Evolutionary conservation across 2,113 vertebrate species (phyloP), one percentile per base, ranked within the genome.

Genomic region (Sigmodon hispidus): DNA sequence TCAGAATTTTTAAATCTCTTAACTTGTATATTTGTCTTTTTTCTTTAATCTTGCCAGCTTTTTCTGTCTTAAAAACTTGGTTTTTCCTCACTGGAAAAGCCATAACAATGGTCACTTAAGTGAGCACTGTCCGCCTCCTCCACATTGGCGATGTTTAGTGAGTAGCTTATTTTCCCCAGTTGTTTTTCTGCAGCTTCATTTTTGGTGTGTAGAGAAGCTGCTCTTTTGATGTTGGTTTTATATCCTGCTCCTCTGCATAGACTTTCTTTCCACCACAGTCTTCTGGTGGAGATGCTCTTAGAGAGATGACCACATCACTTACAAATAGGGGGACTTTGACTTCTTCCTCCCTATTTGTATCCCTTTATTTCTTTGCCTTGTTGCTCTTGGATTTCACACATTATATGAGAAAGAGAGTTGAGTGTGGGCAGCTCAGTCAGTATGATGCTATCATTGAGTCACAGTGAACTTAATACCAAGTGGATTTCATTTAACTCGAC

Each of bases 11-110:
- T 50, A 67, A 94, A 17, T 59, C 57, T 36, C 15, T 15, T 89
- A 61, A 36, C 43, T 65, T 2, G 36, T 40, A n/a, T n/a, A 36
- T n/a, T 84, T 84, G 19, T 84, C 9, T 89, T 59, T 75, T 94
- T 75, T 40, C 26, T 40, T 50, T 96, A 87, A 90, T 93, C 86
- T 45, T 67, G 55, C 61, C 26, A 59, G n/a, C 26, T 50, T 93
- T 93, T 81, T 69, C 55, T 91, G 16, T 90, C 31, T 84, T 11
- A 40, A 16, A 31, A 61, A 45, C 31, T 43, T 50, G 10, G 40
- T 72, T 61, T 92, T 16, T 79, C 19, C n/a, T 84, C 29, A 69
- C 12, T 70, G 69, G 61, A 70, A 77, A 94, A 88, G 50, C 50
- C 50, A n/a, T 76, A 45, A 43, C 83, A 91, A 15, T 79, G 26